Evolutionary conservation across 1,140 invertebrate genomes (phyloP), one percentile per base, ranked within the genome.

Genomic region (Acromyrmex charruanus): DNA sequence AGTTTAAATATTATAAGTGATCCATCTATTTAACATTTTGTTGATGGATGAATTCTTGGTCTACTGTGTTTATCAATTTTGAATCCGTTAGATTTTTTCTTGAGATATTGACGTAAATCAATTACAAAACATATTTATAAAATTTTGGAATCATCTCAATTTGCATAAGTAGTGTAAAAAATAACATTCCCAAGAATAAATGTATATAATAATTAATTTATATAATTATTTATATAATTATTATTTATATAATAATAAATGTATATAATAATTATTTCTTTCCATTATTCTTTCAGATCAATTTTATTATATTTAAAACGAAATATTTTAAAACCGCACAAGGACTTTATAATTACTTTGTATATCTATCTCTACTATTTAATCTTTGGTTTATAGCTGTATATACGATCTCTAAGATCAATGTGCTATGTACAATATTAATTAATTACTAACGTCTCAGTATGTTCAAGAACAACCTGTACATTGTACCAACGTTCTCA

Each of bases 381-480:
- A 44, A 68, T n/a, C 65, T 68, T 68, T 68, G 65, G 65, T 68
- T 49, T 51, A 49, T 68, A 68, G 65, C 65, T 68, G 65, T 68
- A 59, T 59, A 21, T 25, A 39, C 39, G 65, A 66, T 66, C 31
- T 39, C 4, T 39, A 10, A 66, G 65, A 66, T 66, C 31, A 35
- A 39, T 66, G 1, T 59, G 18, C 3, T 39, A n/a, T 66, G 10
- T 49, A 44, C 31, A 66, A 66, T 18, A 44, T 21, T 65, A 21
- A 66, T 44, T 44, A 44, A 66, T 35, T 66, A 10, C 35, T 66
- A 66, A 66, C 10, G 18, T 4, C 35, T 44, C n/a, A 21, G 12
- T 21, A 66, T 6, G n/a, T 66, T 66, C 31, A 21, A 21, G 10
- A 21, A 49, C 65, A 44, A 44, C 0, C 39, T 44, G 39, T 44